Conservation (phyloP, 2,797 vertebrate genomes). For the Ibycter americanus region DNA sequence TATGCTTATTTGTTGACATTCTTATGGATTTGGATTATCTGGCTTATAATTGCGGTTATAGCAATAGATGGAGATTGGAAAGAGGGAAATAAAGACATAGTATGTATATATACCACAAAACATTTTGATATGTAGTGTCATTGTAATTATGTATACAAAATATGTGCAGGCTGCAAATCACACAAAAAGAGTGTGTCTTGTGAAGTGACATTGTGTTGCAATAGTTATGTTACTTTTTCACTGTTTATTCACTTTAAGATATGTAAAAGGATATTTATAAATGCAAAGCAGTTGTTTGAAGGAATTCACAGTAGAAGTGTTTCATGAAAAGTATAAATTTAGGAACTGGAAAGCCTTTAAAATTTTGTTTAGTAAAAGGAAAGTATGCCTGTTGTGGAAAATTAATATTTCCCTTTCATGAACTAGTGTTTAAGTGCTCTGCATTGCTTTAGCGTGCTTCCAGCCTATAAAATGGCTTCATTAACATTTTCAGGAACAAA, state of each 20-base stretch:
- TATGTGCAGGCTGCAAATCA: neutral
- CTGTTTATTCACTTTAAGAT: neutral
- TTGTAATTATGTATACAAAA: neutral
- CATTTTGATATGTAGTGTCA: neutral
- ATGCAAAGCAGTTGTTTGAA: neutral
- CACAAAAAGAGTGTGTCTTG: neutral
- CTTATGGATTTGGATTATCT: neutral
- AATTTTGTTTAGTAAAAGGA: neutral
- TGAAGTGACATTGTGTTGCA: neutral
- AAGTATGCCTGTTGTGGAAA: neutral
- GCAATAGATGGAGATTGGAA: neutral
- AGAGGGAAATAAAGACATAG: neutral
- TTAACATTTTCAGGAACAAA: slow-evolving; percentile 31
- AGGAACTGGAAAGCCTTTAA: neutral
- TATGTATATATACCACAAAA: neutral
- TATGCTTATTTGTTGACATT: neutral
- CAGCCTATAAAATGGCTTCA: slow-evolving; percentile 8
- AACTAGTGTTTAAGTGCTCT: neutral
- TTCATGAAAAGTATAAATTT: neutral
- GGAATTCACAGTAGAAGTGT: neutral
- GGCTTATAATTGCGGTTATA: neutral
- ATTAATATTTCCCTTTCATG: slow-evolving; percentile 1
- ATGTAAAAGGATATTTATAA: neutral
- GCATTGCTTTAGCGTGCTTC: neutral
- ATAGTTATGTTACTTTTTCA: neutral